phyloP scores from a whole-genome alignment of 2,113 vertebrate genomes.

The Pantherophis guttatus region DNA sequence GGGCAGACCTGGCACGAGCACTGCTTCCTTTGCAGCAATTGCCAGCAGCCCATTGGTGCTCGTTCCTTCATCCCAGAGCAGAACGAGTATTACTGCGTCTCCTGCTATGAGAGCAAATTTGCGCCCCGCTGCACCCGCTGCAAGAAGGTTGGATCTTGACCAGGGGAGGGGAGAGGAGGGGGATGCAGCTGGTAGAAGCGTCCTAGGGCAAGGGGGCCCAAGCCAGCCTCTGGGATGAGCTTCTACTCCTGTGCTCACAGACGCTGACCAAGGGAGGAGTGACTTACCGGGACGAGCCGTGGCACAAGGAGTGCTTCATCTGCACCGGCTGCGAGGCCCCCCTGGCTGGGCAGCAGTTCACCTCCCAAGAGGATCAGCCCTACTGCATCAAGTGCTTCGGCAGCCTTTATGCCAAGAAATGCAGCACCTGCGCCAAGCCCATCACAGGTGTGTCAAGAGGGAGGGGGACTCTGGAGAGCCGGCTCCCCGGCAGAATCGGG shows the following conservation, averaged over 20 bases:
- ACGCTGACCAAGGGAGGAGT: slow-evolving; percentile 95
- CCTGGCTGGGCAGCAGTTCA: slow-evolving; percentile 97
- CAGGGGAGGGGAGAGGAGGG: neutral
- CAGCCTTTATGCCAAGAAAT: slow-evolving; percentile 95
- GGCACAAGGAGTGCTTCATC: slow-evolving; percentile 98
- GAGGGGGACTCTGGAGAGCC: neutral
- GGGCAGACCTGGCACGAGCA: slow-evolving; percentile 95
- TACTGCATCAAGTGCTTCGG: slow-evolving; percentile 96
- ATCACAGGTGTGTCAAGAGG: slow-evolving; percentile 83
- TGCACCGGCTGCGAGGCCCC: slow-evolving; percentile 90
- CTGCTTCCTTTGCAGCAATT: slow-evolving; percentile 96
- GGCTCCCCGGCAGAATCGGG: neutral
- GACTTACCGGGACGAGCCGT: slow-evolving; percentile 95
- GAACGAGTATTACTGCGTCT: slow-evolving; percentile 93
- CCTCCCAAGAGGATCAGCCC: slow-evolving; percentile 91
- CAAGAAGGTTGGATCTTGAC: slow-evolving; percentile 81
- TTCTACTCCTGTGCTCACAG: slow-evolving; percentile 60
- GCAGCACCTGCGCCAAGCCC: slow-evolving; percentile 90
- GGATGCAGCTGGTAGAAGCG: neutral
- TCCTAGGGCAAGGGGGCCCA: neutral
- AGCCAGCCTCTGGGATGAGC: no score
- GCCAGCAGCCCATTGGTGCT: slow-evolving; percentile 93
- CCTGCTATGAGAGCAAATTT: slow-evolving; percentile 97
- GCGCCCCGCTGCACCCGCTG: slow-evolving; percentile 95
- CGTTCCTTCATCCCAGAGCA: slow-evolving; percentile 98